phyloP scores from a whole-genome alignment of 1,140 invertebrate genomes.

The Caenorhabditis remanei region DNA sequence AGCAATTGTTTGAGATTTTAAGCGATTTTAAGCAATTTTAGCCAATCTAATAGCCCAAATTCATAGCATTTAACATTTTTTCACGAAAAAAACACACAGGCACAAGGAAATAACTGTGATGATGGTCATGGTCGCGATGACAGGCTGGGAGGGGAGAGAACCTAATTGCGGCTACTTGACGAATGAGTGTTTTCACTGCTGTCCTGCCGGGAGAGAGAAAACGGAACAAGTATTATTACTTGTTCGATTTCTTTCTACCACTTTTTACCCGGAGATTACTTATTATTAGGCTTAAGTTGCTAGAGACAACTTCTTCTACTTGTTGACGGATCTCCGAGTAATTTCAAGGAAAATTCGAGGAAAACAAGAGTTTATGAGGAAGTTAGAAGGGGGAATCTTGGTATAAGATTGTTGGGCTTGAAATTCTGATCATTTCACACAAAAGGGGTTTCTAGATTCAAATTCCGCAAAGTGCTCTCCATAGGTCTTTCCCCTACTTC shows the following conservation, averaged over 20 bases:
- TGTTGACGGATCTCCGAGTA: not conserved
- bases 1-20: too few species aligned
- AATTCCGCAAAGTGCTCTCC: too few species aligned
- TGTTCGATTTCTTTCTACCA: not conserved
- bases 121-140: not conserved
- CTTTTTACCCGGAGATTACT: not conserved
- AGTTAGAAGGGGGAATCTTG: too few species aligned
- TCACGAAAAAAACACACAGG: not conserved
- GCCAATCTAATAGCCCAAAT: too few species aligned
- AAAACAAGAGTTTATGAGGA: too few species aligned
- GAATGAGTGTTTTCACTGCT: not conserved
- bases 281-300: not conserved
- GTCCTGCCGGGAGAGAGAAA: not conserved
- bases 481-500: too few species aligned
- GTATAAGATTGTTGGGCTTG: too few species aligned
- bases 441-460: too few species aligned
- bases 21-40: too few species aligned
- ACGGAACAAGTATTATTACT: conserved; percentile 50
- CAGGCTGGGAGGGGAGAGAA: not conserved
- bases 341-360: not conserved
- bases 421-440: too few species aligned
- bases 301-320: not conserved
- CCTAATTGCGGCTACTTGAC: conserved; percentile 48
- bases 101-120: not conserved
- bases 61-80: too few species aligned